These are phyloP conservation scores for Rhagologus leucostigma DNA, from an alignment of 2,113 vertebrate species.

Conservation along the genomic window DNA sequence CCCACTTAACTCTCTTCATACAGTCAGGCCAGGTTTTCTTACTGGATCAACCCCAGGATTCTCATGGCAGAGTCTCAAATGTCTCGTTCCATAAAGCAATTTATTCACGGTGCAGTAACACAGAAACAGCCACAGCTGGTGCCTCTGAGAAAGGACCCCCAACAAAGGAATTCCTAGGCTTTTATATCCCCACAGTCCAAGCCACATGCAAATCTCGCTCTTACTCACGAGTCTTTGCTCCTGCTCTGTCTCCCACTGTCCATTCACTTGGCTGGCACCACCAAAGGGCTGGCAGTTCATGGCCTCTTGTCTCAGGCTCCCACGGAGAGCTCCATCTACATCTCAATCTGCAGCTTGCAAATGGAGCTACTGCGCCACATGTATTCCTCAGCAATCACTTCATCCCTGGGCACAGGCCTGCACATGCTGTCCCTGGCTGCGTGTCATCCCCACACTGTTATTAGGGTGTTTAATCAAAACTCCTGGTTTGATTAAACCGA, in stretches of 20 bases:
- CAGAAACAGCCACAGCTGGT: neutral
- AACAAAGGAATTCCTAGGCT: neutral
- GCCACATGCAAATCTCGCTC: neutral
- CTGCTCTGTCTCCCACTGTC: neutral
- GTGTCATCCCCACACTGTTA: neutral
- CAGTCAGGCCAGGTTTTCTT: neutral
- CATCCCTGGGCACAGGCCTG: neutral
- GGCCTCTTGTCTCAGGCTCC: neutral
- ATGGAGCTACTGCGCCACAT: neutral
- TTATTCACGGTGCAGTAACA: neutral
- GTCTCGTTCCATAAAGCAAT: neutral
- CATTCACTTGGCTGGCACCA: neutral
- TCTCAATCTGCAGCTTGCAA: neutral
- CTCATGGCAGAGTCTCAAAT: neutral
- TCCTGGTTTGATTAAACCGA: neutral
- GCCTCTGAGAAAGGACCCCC: neutral
- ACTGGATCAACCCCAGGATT: neutral
- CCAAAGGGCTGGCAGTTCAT: neutral
- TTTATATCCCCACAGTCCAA: neutral
- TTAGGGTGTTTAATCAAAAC: neutral
- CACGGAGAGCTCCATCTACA: fast-evolving
- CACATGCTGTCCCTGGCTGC: neutral
- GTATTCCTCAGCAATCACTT: neutral
- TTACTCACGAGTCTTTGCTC: neutral
- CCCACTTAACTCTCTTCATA: neutral